Evolutionary conservation across 2,888 invertebrate species (phyloP), one percentile per base, ranked within the genome.

Genomic region (Platycheirus rosarum): DNA sequence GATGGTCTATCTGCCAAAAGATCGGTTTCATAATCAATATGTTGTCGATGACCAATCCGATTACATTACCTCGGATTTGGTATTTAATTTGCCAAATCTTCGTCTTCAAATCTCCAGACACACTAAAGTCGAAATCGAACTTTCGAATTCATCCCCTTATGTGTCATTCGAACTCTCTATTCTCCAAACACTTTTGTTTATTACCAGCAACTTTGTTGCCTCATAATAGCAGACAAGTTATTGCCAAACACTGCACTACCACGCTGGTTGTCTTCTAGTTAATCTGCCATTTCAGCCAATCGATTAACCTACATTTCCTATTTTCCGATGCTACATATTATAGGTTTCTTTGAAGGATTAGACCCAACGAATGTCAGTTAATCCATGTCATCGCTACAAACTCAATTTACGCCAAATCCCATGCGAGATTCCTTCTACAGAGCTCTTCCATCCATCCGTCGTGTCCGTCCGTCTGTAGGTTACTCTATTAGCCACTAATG

Each of bases 361-460:
- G 71, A 14, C 48, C 53, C 60, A 69, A 76, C 69, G 80, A 76
- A 80, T 40, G 53, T 26, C 13, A 51, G 65, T 71, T 66, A 82
- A 76, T 82, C 76, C 73, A 60, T 76, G 80, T 76, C 80, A 82
- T 71, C 76, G 71, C 62, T 46, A 76, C 71, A 71, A 71, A 80
- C 51, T 71, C 76, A 66, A 66, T 55, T 48, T 70, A 23, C 29
- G 40, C 20, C 51, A 75, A 70, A 75, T 63, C 57, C 49, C 48
- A 46, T 57, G 26, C 23, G 40, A n/a, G 13, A 37, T 55, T 35
- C 23, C 55, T 35, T 55, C 7, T 37, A 35, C 53, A 20, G n/a
- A 35, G n/a, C 1, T 7, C 4, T 14, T 35, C 26, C 14, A 9
- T 29, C 11, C 35, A 53, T 42, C 20, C 6, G 8, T 55, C 32